Conservation (phyloP, 2,888 invertebrate genomes). For the Cremastinae sp. region DNA sequence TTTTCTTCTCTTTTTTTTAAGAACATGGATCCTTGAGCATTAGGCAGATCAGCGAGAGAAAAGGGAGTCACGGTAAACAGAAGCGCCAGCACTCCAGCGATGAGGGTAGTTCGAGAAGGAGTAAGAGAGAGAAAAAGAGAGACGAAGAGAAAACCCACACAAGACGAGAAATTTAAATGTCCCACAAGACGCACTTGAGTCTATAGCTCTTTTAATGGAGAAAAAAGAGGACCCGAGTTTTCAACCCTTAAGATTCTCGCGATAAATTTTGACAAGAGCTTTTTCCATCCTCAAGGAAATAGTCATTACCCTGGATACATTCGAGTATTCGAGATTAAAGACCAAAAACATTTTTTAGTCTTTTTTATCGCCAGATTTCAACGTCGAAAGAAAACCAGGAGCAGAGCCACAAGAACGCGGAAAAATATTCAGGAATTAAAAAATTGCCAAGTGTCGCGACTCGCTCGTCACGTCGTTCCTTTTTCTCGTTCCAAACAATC, state of each 20-base stretch:
- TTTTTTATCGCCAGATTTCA: slow-evolving; percentile 43
- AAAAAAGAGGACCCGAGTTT: slow-evolving; percentile 43
- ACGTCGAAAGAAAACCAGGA: slow-evolving; percentile 14
- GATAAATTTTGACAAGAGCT: slow-evolving; percentile 66
- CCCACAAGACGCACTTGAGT: slow-evolving; percentile 43
- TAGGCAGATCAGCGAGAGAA: slow-evolving; percentile 59
- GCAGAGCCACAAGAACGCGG: slow-evolving; percentile 28
- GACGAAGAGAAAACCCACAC: slow-evolving; percentile 39
- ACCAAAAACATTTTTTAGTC: slow-evolving; percentile 28
- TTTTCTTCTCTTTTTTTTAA: slow-evolving; percentile 14
- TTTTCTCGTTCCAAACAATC: slow-evolving; percentile 73
- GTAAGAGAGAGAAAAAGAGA: background rate
- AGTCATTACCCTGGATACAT: slow-evolving; percentile 21
- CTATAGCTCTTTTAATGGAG: slow-evolving; percentile 26
- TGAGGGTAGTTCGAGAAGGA: slow-evolving; percentile 39
- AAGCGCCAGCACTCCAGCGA: slow-evolving; percentile 58
- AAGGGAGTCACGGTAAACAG: slow-evolving; percentile 72
- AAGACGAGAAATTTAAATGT: slow-evolving; percentile 19
- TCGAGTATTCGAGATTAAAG: slow-evolving; percentile 27
- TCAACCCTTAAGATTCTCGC: slow-evolving; percentile 72
- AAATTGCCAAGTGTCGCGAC: slow-evolving; percentile 72
- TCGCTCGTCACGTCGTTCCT: slow-evolving; percentile 75
- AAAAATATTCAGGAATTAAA: slow-evolving; percentile 59
- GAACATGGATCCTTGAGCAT: slow-evolving; percentile 41
- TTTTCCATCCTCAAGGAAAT: slow-evolving; percentile 26